A percentile compares a stretch with the other conserved stretches of the same genome.
Evolutionary conservation across 2,888 invertebrate species (phyloP).

Genomic region (Mimachlamys varia): DNA sequence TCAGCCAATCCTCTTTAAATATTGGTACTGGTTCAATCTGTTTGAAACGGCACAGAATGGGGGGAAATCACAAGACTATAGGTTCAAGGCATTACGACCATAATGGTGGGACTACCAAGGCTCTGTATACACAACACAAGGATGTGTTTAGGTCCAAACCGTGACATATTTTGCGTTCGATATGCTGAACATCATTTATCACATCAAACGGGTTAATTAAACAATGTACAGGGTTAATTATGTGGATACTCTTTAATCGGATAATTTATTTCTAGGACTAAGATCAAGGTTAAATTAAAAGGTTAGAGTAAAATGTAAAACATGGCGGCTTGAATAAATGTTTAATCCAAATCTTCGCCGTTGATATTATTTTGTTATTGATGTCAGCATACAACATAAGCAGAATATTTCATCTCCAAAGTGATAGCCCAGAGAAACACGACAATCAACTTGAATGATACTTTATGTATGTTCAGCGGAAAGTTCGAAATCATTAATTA

Average conservation of each 20-base stretch:
- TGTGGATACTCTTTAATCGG: too few relatives aligned
- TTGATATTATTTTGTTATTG: too few relatives aligned
- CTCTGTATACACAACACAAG: neutral
- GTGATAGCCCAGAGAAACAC: neutral
- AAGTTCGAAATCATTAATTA: slow-evolving; percentile 34
- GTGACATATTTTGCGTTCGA: neutral
- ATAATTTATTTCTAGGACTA: too few relatives aligned
- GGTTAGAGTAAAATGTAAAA: too few relatives aligned
- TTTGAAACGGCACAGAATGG: neutral
- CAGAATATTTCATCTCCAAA: too few relatives aligned
- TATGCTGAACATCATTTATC: neutral
- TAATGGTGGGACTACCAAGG: neutral
- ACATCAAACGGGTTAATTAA: neutral
- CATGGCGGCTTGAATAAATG: too few relatives aligned
- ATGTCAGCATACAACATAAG: too few relatives aligned
- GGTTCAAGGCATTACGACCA: neutral
- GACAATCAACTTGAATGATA: neutral
- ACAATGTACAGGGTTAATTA: too few relatives aligned
- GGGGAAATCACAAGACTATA: neutral
- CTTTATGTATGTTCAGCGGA: neutral
- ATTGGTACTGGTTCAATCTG: neutral
- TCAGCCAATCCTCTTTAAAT: slow-evolving; percentile 21
- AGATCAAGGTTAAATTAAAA: too few relatives aligned
- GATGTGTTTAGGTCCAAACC: neutral
- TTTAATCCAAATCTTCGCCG: too few relatives aligned